These are phyloP conservation scores for Malurus alboscapulatus DNA, from an alignment of 2,113 vertebrate genomes.

Conservation along the genomic window DNA sequence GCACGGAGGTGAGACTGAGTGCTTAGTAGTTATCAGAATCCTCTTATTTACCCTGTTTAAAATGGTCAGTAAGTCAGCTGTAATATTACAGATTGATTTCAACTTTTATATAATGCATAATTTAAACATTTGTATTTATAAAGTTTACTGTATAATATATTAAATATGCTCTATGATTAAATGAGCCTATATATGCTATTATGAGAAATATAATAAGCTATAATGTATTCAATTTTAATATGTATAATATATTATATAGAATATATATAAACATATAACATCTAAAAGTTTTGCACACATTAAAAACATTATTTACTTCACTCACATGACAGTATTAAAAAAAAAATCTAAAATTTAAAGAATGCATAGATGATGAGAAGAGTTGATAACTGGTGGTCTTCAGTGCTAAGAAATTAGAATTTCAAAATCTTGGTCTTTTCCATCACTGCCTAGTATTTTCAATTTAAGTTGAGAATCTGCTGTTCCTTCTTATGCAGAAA, in stretches of 20 bases:
- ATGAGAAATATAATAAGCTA: neutral
- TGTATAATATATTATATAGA: neutral
- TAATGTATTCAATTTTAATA: neutral
- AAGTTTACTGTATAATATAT: neutral
- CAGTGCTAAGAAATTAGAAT: neutral
- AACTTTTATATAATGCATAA: neutral
- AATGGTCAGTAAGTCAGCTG: neutral
- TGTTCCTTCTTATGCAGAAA: neutral
- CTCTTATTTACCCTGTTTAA: neutral
- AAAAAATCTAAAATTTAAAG: neutral
- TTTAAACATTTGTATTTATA: neutral
- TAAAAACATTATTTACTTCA: neutral
- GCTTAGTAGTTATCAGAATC: neutral
- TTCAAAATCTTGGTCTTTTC: neutral
- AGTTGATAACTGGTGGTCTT: neutral
- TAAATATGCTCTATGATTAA: neutral
- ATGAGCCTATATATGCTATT: neutral
- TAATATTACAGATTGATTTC: neutral
- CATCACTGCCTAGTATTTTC: neutral
- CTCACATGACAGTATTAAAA: neutral
- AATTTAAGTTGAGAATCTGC: neutral
- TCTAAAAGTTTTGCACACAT: neutral
- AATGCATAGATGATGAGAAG: neutral
- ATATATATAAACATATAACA: neutral
- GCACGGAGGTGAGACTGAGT: neutral